Conservation (phyloP, 2,113 vertebrate genomes). For the Procapra przewalskii region DNA sequence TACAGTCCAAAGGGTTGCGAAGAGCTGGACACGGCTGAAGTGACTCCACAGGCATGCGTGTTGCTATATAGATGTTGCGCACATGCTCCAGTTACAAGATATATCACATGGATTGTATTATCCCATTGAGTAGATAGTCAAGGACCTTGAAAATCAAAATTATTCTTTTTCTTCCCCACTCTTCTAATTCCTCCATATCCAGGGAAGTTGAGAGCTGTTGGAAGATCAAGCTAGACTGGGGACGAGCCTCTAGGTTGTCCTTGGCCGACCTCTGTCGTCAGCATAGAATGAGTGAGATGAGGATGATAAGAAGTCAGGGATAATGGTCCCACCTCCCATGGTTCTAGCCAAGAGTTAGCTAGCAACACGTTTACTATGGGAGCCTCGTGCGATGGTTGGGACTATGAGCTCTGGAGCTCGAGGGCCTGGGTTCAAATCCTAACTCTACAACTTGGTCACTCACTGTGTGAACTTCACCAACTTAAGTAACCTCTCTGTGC, state of each 20-base stretch:
- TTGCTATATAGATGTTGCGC: accelerated
- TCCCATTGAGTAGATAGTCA: background rate
- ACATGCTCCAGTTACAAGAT: background rate
- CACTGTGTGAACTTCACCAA: background rate
- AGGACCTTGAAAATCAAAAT: background rate
- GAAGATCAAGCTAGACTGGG: background rate
- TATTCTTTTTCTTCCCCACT: background rate
- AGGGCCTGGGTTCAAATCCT: background rate
- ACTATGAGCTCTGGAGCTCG: background rate
- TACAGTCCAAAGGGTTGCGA: background rate
- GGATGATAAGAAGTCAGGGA: background rate
- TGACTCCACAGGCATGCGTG: background rate
- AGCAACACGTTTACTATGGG: accelerated
- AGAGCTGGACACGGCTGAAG: background rate
- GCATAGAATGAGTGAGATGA: background rate
- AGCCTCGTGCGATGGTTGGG: background rate
- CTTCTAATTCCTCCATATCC: background rate
- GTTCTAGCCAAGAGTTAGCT: background rate
- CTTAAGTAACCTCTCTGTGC: background rate
- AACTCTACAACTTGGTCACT: background rate
- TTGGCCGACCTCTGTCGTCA: background rate
- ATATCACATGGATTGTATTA: accelerated
- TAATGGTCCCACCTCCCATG: background rate
- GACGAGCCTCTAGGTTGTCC: background rate
- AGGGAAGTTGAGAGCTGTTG: background rate